Base-by-base conservation (phyloP, 2,113 vertebrate genomes). In the Chroicocephalus ridibundus region DNA sequence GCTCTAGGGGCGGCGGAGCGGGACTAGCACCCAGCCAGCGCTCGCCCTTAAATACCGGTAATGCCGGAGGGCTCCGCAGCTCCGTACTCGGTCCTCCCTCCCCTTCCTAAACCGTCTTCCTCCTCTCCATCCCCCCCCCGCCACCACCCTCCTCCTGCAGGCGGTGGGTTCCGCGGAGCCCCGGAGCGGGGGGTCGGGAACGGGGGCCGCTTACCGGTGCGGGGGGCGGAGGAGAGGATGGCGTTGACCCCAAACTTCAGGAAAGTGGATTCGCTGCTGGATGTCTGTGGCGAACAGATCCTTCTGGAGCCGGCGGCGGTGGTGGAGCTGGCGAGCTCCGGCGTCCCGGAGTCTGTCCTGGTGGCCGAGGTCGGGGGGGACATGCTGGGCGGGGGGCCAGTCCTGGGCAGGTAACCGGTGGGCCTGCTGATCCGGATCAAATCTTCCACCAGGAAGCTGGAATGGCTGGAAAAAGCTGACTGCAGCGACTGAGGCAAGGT, bases 171-270 rank as follows among this genome's bases (percentile, higher is more conserved):
- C 68, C 57, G 70, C 57, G 13, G 17, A 32, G n/a, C 38, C 57
- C 22, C 7, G 60, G 22, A 24, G 44, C 31, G 15, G 14, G 1
- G 3, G 29, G 34, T 20, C 25, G 47, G 64, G 44, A 78, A 38
- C 52, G 44, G 32, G 19, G 36, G 26, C 24, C 68, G 38, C 98
- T 98, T 98, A 99, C 99, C 98, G 61, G 97, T 96, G 68, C 99
- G 98, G 66, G 99, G 98, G 19, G 98, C 90, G 6, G 99, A 99
- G 19, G 99, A 98, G 66, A 99, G 99, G 70, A 99, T 99, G 88
- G 99, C 99, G 55, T 99, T 99, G 90, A 99, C 99, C 38, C 99
- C 99, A 82, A 99, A 99, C 98, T 99, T 99, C 11, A 99, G 98
- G 97, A 98, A 99, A 57, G 98, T 98, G 38, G 99, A 96, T 40